Evolutionary conservation across 2,113 vertebrate genomes (phyloP), one percentile per base, ranked within the genome.

Genomic region (Burhinus bistriatus): DNA sequence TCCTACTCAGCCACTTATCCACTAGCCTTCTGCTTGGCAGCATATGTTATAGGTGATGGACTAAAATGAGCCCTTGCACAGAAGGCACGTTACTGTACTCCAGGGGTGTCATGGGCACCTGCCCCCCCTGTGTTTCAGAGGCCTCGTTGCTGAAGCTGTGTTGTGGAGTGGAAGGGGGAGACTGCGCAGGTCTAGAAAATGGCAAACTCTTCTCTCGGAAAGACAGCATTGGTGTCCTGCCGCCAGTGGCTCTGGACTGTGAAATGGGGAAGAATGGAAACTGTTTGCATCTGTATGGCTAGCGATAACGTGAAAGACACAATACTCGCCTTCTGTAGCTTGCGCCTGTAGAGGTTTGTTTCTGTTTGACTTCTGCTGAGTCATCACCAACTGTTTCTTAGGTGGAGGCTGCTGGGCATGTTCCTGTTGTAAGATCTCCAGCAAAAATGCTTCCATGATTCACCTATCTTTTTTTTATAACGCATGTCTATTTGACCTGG

Each of bases 1-100:
- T 51, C 19, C 36, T 40, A 6, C 38, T 23, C 1, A 0, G 34
- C 51, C 13, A 6, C 12, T 2, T 19, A 15, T 64, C 44, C 12
- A 14, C 42, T 38, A 10, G 44, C 25, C 27, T 27, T 29, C 32
- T 62, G 55, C 49, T 62, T 42, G 51, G 44, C 71, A 57, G 29
- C 19, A 0, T 12, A 6, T 42, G 34, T 42, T 57, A 19, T 8
- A 15, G 42, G 12, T 3, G 7, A 26, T 25, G 18, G 58, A 6
- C 44, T 15, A 17, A 58, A 34, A 22, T 6, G 20, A 65, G 58
- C 44, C 51, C 29, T n/a, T n/a, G 27, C 23, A 40, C 3, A 22
- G 38, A 51, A 52, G 42, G 17, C 40, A 52, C 34, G 32, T 55
- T 42, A 13, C n/a, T 25, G 22, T 51, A 6, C 34, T 47, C 32